Base-by-base conservation (phyloP, 2,797 vertebrate species). In the Xenopus petersii region DNA sequence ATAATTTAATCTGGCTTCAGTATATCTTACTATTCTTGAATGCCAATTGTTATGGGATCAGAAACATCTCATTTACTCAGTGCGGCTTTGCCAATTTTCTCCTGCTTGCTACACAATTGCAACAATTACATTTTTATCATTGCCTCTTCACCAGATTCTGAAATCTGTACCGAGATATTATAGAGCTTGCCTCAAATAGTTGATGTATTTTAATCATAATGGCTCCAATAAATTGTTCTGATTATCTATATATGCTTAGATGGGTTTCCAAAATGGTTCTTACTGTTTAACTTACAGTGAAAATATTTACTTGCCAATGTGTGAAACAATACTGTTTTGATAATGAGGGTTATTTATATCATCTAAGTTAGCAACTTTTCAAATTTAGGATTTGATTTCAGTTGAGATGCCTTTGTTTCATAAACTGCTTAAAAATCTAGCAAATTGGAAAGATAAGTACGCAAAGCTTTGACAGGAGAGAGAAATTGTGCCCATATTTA, bases 91-190 rank as follows among this genome's bases (percentile, higher is more conserved):
- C 61, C 66, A 65, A 59, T n/a, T 73, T 70, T 17, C 64, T 21
- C 42, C 54, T 70, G 66, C 71, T 71, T 74, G 61, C 67, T 66
- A 51, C 71, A 79, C 67, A 74, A 79, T 79, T 62, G 67, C 42
- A 46, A 70, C 62, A 79, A 79, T 79, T 79, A 79, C 36, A n/a
- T 74, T 60, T 70, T 60, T 76, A 71, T 76, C 73, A 42, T 73
- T 70, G 51, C 66, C 60, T 60, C 8, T 69, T 24, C 24, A 13
- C 59, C 58, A 51, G n/a, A 51, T 60, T 65, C 60, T 70, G 64
- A 24, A 67, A 13, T 77, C 66, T 33, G 8, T 10, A n/a, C 16
- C 16, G 70, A 59, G 70, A 67, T 68, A 55, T 73, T 67, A 55
- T 77, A 64, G 42, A 59, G 30, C 70, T 56, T 63, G 64, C 75